Base-by-base conservation (phyloP, 1,140 invertebrate genomes). In the Drosophila watanabei region DNA sequence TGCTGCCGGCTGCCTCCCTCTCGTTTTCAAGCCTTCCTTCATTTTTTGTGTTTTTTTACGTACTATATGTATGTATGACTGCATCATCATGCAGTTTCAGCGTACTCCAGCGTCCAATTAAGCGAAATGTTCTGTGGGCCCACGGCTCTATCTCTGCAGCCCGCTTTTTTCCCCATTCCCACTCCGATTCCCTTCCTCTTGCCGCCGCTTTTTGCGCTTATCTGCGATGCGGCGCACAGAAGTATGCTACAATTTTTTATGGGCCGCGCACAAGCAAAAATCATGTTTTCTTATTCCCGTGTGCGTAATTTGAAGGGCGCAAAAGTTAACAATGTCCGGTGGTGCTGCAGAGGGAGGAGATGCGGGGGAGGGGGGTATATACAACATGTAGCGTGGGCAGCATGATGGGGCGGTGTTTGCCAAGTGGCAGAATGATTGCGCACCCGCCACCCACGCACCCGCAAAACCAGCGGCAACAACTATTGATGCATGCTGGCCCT, bases 221-320 rank as follows among this genome's bases (percentile, higher is more conserved):
- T 63, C 75, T 75, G 80, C 81, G 70, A 63, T 82, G 79, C 57
- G 84, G 77, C 77, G 80, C 85, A 65, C 80, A 61, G 78, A 88
- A 88, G 85, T 89, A 81, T 81, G 85, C 85, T 81, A 88, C 85
- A 89, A 89, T 88, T 89, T 88, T 88, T 88, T 88, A 88, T 89
- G 78, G 75, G 75, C 79, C 78, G 77, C 85, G 82, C 82, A 89
- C 85, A 90, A 90, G 86, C 85, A 89, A 89, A 89, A 89, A 89
- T 89, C 85, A 89, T 89, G 85, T 89, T 89, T 89, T 84, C 85
- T 89, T 89, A 89, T 89, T 89, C 85, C 85, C 85, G 85, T 85
- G 85, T 90, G 85, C 86, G 85, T 89, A 90, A 89, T 89, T 89
- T 89, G 78, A 76, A 78, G 82, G 73, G 73, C 78, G 80, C 62